phyloP scores from a whole-genome alignment of 2,888 invertebrate genomes.

The Spatulosminthurus flaviceps region DNA sequence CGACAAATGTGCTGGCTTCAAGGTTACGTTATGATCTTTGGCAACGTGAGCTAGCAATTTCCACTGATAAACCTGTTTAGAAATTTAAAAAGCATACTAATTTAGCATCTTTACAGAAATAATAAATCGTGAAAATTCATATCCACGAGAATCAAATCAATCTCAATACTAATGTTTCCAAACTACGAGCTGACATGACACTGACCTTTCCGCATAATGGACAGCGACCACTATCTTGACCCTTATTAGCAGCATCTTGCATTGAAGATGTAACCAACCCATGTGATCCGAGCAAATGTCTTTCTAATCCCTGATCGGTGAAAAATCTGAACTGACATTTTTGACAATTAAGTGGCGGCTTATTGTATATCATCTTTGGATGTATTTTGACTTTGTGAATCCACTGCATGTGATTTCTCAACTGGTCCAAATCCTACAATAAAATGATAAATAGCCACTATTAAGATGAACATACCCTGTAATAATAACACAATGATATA shows the following conservation, averaged over 20 bases:
- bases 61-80: conserved; percentile 85
- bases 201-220: conserved; percentile 91
- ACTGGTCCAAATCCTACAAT: conserved; percentile 82
- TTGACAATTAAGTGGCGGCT: conserved; percentile 93
- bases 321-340: conserved; percentile 97
- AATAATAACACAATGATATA: conserved; percentile 11
- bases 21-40: conserved; percentile 87
- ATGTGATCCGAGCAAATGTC: conserved; percentile 93
- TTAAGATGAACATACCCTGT: background rate
- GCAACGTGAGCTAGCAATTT: conserved; percentile 91
- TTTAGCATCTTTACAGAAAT: background rate
- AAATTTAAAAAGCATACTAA: background rate
- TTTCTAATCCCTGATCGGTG: conserved; percentile 94
- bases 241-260: conserved; percentile 94
- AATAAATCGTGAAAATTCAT: no score
- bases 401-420: conserved; percentile 97
- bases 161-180: no score
- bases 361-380: conserved; percentile 94
- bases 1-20: conserved; percentile 91
- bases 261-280: conserved; percentile 94
- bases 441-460: conserved; percentile 33
- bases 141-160: no score
- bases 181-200: no score
- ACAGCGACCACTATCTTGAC: conserved; percentile 92
- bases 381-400: conserved; percentile 97